Conservation (phyloP, 2,113 vertebrate species). For the Ginglymostoma cirratum region DNA sequence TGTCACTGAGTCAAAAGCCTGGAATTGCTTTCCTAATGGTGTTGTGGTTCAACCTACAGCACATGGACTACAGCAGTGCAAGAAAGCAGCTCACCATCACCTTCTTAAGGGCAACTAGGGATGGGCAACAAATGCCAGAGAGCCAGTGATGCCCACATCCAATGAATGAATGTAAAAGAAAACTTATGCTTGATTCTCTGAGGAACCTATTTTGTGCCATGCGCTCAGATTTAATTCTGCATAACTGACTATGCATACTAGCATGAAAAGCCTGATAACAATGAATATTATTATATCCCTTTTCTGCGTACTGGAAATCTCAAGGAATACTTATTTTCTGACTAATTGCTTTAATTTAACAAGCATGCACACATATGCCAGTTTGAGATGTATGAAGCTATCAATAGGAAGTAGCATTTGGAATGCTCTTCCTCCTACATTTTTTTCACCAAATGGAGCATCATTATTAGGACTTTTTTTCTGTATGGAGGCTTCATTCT, state of each 20-base stretch:
- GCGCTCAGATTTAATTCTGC: background rate
- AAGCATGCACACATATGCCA: background rate
- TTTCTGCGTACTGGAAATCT: background rate
- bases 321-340: background rate
- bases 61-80: too few species aligned
- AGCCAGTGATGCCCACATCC: too few species aligned
- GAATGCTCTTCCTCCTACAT: background rate
- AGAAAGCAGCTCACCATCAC: too few species aligned
- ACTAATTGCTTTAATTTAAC: background rate
- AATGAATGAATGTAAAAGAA: too few species aligned
- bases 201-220: background rate
- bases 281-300: background rate
- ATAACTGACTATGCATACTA: background rate
- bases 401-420: background rate
- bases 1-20: too few species aligned
- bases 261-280: background rate
- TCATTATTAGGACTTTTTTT: background rate
- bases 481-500: background rate
- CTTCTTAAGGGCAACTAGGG: too few species aligned
- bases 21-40: too few species aligned
- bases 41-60: too few species aligned
- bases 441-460: background rate
- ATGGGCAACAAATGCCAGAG: too few species aligned
- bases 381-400: background rate
- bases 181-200: background rate